These are phyloP conservation scores for Grapholita molesta DNA, from an alignment of 1,140 invertebrate genomes.

Conservation along the genomic window DNA sequence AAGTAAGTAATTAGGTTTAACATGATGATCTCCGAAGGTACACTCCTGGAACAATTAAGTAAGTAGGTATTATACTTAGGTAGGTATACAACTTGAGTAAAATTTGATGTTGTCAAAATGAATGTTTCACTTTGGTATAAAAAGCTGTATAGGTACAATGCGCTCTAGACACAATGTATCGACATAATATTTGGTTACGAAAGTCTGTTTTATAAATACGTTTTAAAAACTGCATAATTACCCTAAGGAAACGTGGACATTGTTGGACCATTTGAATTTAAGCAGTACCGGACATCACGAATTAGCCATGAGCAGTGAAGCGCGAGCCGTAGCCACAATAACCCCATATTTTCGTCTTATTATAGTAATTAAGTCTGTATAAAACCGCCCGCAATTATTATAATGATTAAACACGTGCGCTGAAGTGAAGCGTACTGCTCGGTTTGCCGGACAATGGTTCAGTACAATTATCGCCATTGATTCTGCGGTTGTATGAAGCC, in stretches of 20 bases:
- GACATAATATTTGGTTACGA: too few species aligned
- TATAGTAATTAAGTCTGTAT: slow-evolving; percentile 70
- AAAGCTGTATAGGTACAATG: too few species aligned
- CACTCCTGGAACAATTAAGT: too few species aligned
- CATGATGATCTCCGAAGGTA: too few species aligned
- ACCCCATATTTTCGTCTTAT: slow-evolving; percentile 50
- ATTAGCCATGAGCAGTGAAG: slow-evolving; percentile 60
- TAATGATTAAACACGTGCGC: slow-evolving; percentile 73
- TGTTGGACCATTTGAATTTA: slow-evolving; percentile 22
- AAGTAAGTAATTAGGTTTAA: too few species aligned
- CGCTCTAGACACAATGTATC: too few species aligned
- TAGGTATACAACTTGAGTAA: too few species aligned
- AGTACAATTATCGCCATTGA: slow-evolving; percentile 71
- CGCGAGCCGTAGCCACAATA: slow-evolving; percentile 50
- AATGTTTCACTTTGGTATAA: too few species aligned
- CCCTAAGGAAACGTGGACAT: neutral
- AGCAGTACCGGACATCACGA: slow-evolving; percentile 61
- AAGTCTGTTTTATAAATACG: too few species aligned
- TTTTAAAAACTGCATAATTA: too few species aligned
- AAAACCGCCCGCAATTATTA: slow-evolving; percentile 68
- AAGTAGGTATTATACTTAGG: too few species aligned
- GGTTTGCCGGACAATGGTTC: slow-evolving; percentile 44
- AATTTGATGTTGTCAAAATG: too few species aligned
- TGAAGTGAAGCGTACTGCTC: slow-evolving; percentile 42
- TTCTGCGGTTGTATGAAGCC: slow-evolving; percentile 46